These are phyloP conservation scores for Pardalotus punctatus DNA, from an alignment of 2,113 vertebrate genomes.

Conservation along the genomic window DNA sequence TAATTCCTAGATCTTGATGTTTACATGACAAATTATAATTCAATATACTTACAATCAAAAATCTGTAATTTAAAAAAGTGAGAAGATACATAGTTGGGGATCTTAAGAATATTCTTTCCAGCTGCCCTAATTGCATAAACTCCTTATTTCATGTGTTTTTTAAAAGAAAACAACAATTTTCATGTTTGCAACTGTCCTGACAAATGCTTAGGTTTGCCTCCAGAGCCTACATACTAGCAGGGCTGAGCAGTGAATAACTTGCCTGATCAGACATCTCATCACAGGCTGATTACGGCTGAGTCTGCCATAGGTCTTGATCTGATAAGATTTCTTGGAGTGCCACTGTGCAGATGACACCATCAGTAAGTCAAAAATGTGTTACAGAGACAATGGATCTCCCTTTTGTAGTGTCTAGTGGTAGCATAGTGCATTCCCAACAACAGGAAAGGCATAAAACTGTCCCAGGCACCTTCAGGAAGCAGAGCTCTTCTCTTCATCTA, in stretches of 20 bases:
- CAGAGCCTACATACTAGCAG: background rate
- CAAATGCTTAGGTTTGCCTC: background rate
- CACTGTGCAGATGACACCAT: background rate
- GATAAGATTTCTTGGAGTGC: background rate
- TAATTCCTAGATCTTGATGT: background rate
- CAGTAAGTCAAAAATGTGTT: background rate
- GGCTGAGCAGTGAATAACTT: background rate
- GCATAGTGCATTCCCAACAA: background rate
- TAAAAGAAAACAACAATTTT: background rate
- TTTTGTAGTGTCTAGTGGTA: background rate
- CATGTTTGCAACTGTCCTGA: background rate
- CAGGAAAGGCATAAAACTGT: accelerated
- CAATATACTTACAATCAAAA: background rate
- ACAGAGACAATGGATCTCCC: background rate
- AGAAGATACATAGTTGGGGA: background rate
- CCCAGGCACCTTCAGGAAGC: background rate
- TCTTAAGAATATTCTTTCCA: background rate
- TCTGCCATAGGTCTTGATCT: background rate
- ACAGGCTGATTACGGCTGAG: background rate
- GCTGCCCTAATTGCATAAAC: background rate
- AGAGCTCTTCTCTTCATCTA: background rate
- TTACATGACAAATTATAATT: background rate
- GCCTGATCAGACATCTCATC: background rate
- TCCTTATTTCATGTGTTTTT: background rate
- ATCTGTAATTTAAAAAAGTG: background rate